Conservation (phyloP, 1,140 invertebrate species). For the Caenorhabditis remanei region DNA sequence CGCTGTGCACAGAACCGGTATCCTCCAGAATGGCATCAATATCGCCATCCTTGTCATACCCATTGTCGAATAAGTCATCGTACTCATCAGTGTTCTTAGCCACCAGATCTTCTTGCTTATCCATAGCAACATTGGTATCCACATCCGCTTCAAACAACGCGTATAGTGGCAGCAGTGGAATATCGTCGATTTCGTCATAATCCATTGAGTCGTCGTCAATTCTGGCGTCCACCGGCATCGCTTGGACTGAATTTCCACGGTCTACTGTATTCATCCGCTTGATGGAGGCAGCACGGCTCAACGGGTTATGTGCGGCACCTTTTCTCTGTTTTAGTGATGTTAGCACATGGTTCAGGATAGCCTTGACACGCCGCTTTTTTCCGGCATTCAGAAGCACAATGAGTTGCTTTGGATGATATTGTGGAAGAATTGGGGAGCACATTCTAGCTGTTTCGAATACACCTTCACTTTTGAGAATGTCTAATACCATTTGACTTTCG, state of each 20-base stretch:
- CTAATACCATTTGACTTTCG: slow-evolving; percentile 63
- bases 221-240: slow-evolving; percentile 81
- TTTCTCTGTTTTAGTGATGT: slow-evolving; percentile 78
- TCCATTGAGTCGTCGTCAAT: slow-evolving; percentile 82
- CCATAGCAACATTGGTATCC: not conserved
- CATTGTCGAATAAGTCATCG: slow-evolving; percentile 77
- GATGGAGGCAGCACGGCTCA: slow-evolving; percentile 67
- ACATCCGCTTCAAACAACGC: slow-evolving; percentile 92
- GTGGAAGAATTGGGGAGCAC: slow-evolving; percentile 95
- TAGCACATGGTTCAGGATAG: slow-evolving; percentile 94
- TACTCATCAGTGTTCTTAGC: slow-evolving; percentile 69
- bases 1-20: slow-evolving; percentile 28
- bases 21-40: slow-evolving; percentile 83
- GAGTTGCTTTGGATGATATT: slow-evolving; percentile 98
- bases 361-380: slow-evolving; percentile 96
- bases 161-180: slow-evolving; percentile 95
- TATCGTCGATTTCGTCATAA: slow-evolving; percentile 94
- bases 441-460: slow-evolving; percentile 95
- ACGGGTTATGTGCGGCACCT: slow-evolving; percentile 55
- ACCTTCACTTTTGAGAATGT: slow-evolving; percentile 80
- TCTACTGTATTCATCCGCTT: slow-evolving; percentile 79
- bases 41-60: slow-evolving; percentile 79
- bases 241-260: slow-evolving; percentile 82
- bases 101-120: slow-evolving; percentile 23
- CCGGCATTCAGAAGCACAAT: slow-evolving; percentile 99